Conservation (phyloP, 2,888 invertebrate genomes). For the Oxystoma pomonae region DNA sequence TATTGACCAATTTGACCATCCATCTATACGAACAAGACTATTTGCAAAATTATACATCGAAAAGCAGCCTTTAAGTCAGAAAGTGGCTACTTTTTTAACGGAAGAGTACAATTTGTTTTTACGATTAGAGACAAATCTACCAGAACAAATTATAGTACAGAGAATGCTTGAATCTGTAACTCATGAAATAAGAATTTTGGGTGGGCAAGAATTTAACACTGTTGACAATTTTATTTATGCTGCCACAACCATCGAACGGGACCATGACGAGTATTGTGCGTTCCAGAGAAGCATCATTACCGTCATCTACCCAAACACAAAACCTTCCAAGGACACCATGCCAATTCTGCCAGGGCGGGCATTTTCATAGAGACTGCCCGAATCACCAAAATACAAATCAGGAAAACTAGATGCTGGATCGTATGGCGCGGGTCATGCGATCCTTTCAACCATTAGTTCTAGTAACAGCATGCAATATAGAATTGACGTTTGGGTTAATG, state of each 20-base stretch:
- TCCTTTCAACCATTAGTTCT: neutral
- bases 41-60: neutral
- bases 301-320: neutral
- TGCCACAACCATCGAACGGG: neutral
- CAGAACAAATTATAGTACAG: neutral
- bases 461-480: neutral
- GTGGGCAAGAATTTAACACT: neutral
- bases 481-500: too few species aligned
- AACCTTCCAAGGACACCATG: neutral
- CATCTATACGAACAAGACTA: too few species aligned
- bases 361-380: neutral
- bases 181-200: neutral
- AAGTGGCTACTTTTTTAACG: too few species aligned
- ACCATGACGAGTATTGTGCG: neutral
- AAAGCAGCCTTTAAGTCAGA: neutral
- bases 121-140: neutral
- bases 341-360: neutral
- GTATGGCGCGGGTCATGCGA: neutral
- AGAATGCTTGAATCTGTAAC: neutral
- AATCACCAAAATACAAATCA: too few species aligned
- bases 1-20: too few species aligned
- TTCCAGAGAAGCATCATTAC: neutral
- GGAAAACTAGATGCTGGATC: neutral
- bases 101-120: too few species aligned
- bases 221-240: neutral